Base-by-base conservation (phyloP, 64 coral and sea anemone species). In the Orbicella faveolata region DNA sequence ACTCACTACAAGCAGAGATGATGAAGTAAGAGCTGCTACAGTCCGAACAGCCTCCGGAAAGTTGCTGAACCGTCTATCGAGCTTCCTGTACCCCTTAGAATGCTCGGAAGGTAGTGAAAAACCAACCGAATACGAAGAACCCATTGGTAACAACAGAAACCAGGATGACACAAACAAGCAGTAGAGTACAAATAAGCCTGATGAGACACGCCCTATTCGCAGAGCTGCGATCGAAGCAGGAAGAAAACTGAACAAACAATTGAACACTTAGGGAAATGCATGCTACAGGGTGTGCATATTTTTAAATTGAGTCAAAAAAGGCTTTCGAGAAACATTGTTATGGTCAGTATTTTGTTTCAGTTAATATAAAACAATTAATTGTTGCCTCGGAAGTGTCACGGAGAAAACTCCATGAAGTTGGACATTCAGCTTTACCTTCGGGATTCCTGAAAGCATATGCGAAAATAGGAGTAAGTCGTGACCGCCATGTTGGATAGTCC, bases 1-100 rank as follows among this genome's bases (percentile, higher is more conserved):
- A 75, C 21, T 90, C n/a, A 89, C 79, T 1, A 30, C 37, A 55
- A 89, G 87, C 75, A 89, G 37, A 63, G 75, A 89, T 89, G 36
- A 76, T 30, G 52, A 89, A 79, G 61, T 89, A 64, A 34, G 87
- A 79, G 52, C 87, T 2, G 87, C 87, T 6, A 89, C 75, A 12
- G n/a, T 89, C 52, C 61, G 37, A 41, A 54, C 76, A 65, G 61
- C 87, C 41, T 16, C 87, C 66, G 64, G 76, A 77, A 78, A 79
- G 35, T 8, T 89, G 30, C 75, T 89, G 53, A 76, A 54, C n/a
- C 30, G 87, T 79, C 75, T 53, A 61, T 57, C 77, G 72, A 88
- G 64, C 52, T 74, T 88, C 20, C 67, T 88, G 23, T 88, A 36
- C 9, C 87, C 87, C 13, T 73, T 77, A 53, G 87, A 88, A 14